These are phyloP conservation scores for Oreochromis spilurus DNA, from an alignment of 2,113 vertebrate species.

Conservation along the genomic window DNA sequence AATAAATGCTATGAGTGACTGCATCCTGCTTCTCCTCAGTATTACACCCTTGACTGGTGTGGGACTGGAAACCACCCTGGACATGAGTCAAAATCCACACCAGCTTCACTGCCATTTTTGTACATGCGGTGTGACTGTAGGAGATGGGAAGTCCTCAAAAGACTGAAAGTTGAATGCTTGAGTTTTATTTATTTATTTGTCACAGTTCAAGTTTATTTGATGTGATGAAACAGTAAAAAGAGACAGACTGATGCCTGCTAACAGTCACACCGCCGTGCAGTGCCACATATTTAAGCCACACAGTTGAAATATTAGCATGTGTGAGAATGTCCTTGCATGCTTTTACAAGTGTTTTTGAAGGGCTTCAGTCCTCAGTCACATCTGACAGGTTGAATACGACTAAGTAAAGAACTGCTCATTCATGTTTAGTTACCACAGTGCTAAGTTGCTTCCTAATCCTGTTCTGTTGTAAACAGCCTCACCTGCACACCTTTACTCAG, in stretches of 20 bases:
- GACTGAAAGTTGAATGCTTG: background rate
- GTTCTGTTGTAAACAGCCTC: background rate
- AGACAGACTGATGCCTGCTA: background rate
- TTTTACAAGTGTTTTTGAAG: background rate
- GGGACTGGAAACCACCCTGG: slow-evolving; percentile 47
- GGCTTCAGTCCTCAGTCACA: background rate
- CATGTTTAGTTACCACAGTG: background rate
- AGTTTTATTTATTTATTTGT: background rate
- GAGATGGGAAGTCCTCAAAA: slow-evolving; percentile 3
- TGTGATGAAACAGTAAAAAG: background rate
- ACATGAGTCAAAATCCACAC: slow-evolving; percentile 28
- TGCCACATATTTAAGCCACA: background rate
- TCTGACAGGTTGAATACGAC: background rate
- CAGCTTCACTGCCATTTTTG: slow-evolving; percentile 45
- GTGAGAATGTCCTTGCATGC: background rate
- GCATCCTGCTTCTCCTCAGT: background rate
- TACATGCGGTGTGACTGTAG: background rate
- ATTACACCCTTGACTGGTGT: slow-evolving; percentile 19
- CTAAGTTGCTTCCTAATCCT: slow-evolving; percentile 9
- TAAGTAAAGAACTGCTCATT: background rate
- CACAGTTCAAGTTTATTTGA: background rate
- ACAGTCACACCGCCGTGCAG: background rate
- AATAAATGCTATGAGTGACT: slow-evolving; percentile 21
- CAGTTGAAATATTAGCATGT: background rate
- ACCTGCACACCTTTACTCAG: background rate